phyloP scores from a whole-genome alignment of 2,113 vertebrate genomes.

The Rhinolophus sinicus region DNA sequence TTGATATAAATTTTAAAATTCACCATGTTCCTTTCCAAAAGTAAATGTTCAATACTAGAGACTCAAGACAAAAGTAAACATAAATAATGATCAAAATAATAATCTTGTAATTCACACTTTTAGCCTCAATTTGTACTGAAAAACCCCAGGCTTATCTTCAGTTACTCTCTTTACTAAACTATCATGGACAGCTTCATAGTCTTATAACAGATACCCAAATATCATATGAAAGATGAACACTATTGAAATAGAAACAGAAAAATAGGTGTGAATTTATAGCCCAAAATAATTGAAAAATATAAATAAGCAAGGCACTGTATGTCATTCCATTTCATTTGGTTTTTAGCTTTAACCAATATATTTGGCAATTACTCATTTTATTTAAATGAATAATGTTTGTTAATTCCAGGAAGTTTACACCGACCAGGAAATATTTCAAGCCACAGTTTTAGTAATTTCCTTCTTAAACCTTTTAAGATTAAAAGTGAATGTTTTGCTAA shows the following conservation, averaged over 20 bases:
- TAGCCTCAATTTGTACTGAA: not conserved
- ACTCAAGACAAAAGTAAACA: not conserved
- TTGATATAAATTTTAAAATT: slow-evolving; percentile 3
- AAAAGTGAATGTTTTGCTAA: not conserved
- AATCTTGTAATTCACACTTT: not conserved
- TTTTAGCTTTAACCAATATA: not conserved
- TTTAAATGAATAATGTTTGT: not conserved
- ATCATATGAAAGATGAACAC: not conserved
- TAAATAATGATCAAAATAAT: slow-evolving; percentile 18
- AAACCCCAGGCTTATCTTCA: not conserved
- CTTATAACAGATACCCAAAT: not conserved
- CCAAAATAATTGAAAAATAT: not conserved
- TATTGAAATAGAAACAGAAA: not conserved
- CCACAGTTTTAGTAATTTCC: slow-evolving; percentile 28
- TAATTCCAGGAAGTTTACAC: slow-evolving; percentile 10
- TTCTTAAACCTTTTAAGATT: slow-evolving; percentile 2
- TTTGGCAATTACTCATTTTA: not conserved
- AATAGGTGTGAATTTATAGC: not conserved
- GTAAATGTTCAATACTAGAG: not conserved
- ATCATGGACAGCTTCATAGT: not conserved
- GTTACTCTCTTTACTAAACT: not conserved
- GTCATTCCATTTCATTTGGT: not conserved
- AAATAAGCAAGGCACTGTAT: not conserved
- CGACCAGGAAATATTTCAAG: not conserved
- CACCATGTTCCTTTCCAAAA: not conserved